Evolutionary conservation across 2,888 invertebrate genomes (phyloP), one percentile per base, ranked within the genome.

Genomic region (Melinaea marsaeus): DNA sequence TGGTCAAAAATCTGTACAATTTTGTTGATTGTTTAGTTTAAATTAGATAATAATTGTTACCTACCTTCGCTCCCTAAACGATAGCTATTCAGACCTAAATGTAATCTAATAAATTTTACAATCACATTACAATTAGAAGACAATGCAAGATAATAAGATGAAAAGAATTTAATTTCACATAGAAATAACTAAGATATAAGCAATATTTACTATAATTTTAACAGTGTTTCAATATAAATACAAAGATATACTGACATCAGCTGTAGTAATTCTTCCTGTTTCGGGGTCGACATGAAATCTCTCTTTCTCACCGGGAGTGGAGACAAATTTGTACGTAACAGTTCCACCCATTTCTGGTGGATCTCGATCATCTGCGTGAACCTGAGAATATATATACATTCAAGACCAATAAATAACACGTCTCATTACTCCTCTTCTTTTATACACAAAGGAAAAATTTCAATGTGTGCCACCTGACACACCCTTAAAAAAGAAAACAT

Each of bases 281-380:
- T 85, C 87, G 34, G 94, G 92, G 80, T 97, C 94, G 67, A 98
- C 96, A 70, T 92, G 92, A 83, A 98, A 98, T 80, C 95, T 93
- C 64, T 93, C 92, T 72, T 94, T 93, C 80, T 95, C 95, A 32
- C 93, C 94, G 13, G 94, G 93, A 35, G 94, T 93, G 62, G 94
- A 93, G 11, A 96, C 94, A 77, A 98, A 95, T 75, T 95, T 94
- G 88, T 98, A 98, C 9, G 93, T 95, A 60, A 98, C 94, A 61
- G 94, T 95, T 22, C 95, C 95, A 74, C 96, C 95, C 75, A 93
- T 93, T 70, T 95, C 94, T 0, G 92, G 93, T 3, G 94, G 93
- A 85, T 96, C 96, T 60, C 90, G 84, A 82, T 96, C 96, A 68
- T 90, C 92, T 34, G 96, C 96, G 66, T 90, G 86, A 13, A 96